phyloP scores from a whole-genome alignment of 2,113 vertebrate species.

The Serilophus lunatus region DNA sequence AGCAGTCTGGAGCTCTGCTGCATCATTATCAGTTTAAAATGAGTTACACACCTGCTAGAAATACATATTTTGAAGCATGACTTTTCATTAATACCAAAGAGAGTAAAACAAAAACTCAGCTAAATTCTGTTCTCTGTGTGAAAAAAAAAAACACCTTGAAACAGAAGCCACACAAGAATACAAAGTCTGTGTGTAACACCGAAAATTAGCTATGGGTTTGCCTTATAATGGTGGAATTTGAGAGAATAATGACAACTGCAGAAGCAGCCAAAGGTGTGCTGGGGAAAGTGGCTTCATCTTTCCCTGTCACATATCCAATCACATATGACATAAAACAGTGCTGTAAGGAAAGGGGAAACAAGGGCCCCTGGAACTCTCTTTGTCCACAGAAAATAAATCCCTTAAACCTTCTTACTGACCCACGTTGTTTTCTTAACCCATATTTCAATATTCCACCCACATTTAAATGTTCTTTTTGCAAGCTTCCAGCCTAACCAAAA shows the following conservation, averaged over 20 bases:
- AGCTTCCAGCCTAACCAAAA: background rate
- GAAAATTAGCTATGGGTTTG: background rate
- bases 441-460: background rate
- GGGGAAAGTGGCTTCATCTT: background rate
- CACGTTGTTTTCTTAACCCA: background rate
- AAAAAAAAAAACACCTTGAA: background rate
- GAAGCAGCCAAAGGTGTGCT: background rate
- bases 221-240: background rate
- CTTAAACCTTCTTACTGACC: background rate
- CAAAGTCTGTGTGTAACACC: background rate
- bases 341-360: background rate
- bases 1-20: background rate
- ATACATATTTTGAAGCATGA: background rate
- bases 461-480: background rate
- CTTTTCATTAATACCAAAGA: background rate
- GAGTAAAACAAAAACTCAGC: background rate
- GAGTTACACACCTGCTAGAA: background rate
- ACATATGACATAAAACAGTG: rapidly evolving
- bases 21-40: background rate
- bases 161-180: background rate
- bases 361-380: rapidly evolving
- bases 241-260: background rate
- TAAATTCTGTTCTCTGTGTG: background rate
- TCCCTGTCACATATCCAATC: background rate
- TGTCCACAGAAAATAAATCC: background rate